phyloP scores from a whole-genome alignment of 2,113 vertebrate species.

The Chamaea fasciata region DNA sequence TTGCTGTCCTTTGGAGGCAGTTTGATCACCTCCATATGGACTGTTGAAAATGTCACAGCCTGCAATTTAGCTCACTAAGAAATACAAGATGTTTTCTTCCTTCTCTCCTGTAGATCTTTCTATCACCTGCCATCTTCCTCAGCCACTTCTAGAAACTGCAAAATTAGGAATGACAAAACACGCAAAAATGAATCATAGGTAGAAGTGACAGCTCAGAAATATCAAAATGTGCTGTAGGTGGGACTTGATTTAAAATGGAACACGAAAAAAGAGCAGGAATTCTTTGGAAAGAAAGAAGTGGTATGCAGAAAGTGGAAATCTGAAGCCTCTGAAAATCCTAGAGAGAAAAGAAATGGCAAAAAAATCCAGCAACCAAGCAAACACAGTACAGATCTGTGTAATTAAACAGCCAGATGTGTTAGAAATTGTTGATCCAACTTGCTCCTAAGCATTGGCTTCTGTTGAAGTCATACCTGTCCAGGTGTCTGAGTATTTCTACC shows the following conservation, averaged over 20 bases:
- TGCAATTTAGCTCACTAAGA: neutral
- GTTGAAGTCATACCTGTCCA: neutral
- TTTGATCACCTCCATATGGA: slow-evolving; percentile 51
- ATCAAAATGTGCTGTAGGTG: slow-evolving; percentile 61
- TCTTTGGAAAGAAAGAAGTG: neutral
- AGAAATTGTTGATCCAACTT: neutral
- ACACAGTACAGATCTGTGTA: neutral
- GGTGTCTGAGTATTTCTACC: neutral
- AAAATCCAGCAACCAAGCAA: neutral
- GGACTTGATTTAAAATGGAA: slow-evolving; percentile 55
- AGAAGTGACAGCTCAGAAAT: slow-evolving; percentile 64
- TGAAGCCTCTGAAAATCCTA: neutral
- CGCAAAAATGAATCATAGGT: slow-evolving; percentile 66
- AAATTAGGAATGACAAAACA: slow-evolving; percentile 72
- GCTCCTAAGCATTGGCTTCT: neutral
- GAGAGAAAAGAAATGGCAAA: neutral
- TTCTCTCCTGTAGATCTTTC: slow-evolving; percentile 32
- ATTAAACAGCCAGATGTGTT: neutral
- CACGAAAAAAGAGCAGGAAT: slow-evolving; percentile 21
- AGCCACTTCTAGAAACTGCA: slow-evolving; percentile 47
- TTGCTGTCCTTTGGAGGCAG: slow-evolving; percentile 32
- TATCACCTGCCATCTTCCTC: slow-evolving; percentile 55
- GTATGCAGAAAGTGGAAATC: neutral
- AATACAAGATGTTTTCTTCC: slow-evolving; percentile 24
- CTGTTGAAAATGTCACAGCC: slow-evolving; percentile 49